Conservation (phyloP, 2,888 invertebrate species). For the Graphium colonna region DNA sequence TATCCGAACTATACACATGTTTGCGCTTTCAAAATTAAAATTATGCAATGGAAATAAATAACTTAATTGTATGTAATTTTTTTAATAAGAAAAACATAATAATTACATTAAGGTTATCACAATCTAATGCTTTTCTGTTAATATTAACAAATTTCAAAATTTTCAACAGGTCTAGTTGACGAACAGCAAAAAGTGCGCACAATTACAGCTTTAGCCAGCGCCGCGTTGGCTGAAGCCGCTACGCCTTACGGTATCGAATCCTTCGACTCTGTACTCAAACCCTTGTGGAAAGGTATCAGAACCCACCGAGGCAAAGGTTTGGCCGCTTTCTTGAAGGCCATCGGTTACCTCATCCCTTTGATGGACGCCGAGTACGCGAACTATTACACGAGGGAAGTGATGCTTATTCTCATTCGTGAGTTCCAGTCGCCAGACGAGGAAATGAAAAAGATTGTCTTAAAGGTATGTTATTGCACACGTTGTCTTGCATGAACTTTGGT, state of each 20-base stretch:
- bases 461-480: slow-evolving; percentile 82
- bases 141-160: slow-evolving; percentile 11
- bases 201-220: slow-evolving; percentile 98
- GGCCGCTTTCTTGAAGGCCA: slow-evolving; percentile 99
- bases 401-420: slow-evolving; percentile 97
- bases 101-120: no score
- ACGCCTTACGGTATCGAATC: slow-evolving; percentile 99
- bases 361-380: slow-evolving; percentile 99
- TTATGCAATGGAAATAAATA: no score
- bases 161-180: slow-evolving; percentile 88
- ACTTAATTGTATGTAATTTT: background rate
- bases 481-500: no score
- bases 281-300: slow-evolving; percentile 99
- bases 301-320: slow-evolving; percentile 95
- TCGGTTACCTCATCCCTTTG: slow-evolving; percentile 98
- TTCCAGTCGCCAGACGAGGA: slow-evolving; percentile 99
- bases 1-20: no score
- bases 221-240: slow-evolving; percentile 98
- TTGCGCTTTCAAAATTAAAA: no score
- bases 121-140: background rate
- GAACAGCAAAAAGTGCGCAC: slow-evolving; percentile 99
- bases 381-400: slow-evolving; percentile 99
- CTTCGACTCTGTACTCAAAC: slow-evolving; percentile 99
- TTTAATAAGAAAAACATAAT: background rate
- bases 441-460: slow-evolving; percentile 99